phyloP scores from a whole-genome alignment of 2,113 vertebrate genomes.

The Tragelaphus buxtoni region DNA sequence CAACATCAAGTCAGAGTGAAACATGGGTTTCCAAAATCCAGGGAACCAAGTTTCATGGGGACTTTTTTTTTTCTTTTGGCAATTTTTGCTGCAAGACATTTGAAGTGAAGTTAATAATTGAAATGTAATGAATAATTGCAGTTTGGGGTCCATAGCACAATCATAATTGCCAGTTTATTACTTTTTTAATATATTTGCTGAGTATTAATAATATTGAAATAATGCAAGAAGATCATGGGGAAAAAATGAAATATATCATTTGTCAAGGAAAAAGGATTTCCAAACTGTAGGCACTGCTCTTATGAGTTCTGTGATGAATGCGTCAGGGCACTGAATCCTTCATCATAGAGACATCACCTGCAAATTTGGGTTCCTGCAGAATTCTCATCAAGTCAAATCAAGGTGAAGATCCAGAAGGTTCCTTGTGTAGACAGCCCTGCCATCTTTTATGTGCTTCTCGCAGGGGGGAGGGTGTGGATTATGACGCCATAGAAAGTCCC shows the following conservation, averaged over 20 bases:
- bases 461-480: accelerated
- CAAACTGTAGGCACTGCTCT: conserved; percentile 16
- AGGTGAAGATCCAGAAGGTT: background rate
- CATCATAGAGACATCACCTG: background rate
- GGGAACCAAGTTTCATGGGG: background rate
- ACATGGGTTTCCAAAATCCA: background rate
- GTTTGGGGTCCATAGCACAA: conserved; percentile 68
- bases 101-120: conserved; percentile 75
- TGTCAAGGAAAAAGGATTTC: conserved; percentile 56
- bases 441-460: background rate
- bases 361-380: background rate
- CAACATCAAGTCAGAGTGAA: conserved; percentile 29
- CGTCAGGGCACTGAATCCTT: background rate
- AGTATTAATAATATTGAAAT: conserved; percentile 76
- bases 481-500: accelerated
- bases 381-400: background rate
- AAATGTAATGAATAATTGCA: conserved; percentile 73
- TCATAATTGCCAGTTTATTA: conserved; percentile 77
- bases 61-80: background rate
- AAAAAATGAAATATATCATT: conserved; percentile 73
- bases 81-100: conserved; percentile 68
- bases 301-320: background rate
- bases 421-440: accelerated
- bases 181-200: conserved; percentile 77
- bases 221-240: conserved; percentile 67